These are phyloP conservation scores for Tangara arthus DNA, from an alignment of 2,797 vertebrate genomes.

Conservation along the genomic window DNA sequence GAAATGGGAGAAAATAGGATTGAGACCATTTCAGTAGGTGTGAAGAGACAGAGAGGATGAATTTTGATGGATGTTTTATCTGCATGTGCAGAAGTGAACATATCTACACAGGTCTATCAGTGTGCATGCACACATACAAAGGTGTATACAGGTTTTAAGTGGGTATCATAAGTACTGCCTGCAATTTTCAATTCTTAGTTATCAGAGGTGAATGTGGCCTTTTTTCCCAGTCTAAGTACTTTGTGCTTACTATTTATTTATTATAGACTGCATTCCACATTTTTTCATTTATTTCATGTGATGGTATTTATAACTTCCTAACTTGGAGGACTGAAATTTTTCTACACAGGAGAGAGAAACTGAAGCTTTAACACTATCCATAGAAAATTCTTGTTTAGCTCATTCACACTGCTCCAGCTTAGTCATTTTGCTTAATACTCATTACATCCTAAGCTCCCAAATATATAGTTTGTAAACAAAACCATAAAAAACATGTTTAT, in stretches of 20 bases:
- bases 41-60: neutral
- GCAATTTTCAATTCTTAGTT: neutral
- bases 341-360: neutral
- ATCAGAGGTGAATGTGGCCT: neutral
- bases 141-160: neutral
- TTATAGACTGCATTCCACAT: neutral
- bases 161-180: neutral
- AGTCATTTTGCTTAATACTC: neutral
- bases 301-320: neutral
- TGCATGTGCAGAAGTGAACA: neutral
- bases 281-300: neutral
- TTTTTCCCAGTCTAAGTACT: neutral
- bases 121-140: rapidly evolving
- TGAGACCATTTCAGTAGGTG: neutral
- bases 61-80: neutral
- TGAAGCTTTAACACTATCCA: neutral
- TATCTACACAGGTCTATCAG: neutral
- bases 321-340: neutral
- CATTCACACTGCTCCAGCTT: neutral
- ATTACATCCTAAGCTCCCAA: neutral
- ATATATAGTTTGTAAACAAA: slow-evolving; percentile 19
- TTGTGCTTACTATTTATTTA: neutral
- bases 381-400: neutral
- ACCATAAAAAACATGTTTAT: slow-evolving; percentile 5
- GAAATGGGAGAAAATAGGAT: rapidly evolving